Percentiles rank a stretch among this genome's conserved stretches.
Evolutionary conservation across 2,113 vertebrate genomes (phyloP).

Genomic region (Plecotus auritus): DNA sequence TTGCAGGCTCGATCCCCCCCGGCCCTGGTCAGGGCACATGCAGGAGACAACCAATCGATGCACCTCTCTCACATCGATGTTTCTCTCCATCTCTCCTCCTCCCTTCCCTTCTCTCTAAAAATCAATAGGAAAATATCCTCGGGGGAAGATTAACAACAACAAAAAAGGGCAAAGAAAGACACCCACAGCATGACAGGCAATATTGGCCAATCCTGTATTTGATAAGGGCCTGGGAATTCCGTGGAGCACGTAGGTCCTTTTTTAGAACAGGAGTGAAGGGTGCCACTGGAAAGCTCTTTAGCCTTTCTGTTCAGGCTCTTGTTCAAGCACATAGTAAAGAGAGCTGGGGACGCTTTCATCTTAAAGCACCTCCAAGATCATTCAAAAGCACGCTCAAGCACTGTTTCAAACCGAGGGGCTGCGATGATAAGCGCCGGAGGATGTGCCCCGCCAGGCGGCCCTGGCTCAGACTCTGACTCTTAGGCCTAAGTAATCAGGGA

Average conservation of each 20-base stretch:
- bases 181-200: neutral
- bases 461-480: neutral
- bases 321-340: slow-evolving; percentile 24
- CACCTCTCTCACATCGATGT: no score
- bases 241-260: slow-evolving; percentile 14
- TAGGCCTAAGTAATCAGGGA: slow-evolving; percentile 26
- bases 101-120: no score
- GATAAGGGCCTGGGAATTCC: neutral
- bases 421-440: neutral
- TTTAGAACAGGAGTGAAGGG: neutral
- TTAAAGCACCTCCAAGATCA: slow-evolving; percentile 22
- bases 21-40: no score
- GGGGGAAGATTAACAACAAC: no score
- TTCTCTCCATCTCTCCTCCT: no score
- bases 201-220: neutral
- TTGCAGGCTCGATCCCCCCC: no score
- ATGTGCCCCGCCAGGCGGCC: neutral
- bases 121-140: no score
- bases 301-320: neutral
- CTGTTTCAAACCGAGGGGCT: slow-evolving; percentile 2
- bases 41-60: no score
- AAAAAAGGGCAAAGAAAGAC: neutral
- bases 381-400: neutral
- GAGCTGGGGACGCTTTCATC: neutral
- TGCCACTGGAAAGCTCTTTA: slow-evolving; percentile 10